phyloP scores from a whole-genome alignment of 2,888 invertebrate genomes.

The Drosophila dives region DNA sequence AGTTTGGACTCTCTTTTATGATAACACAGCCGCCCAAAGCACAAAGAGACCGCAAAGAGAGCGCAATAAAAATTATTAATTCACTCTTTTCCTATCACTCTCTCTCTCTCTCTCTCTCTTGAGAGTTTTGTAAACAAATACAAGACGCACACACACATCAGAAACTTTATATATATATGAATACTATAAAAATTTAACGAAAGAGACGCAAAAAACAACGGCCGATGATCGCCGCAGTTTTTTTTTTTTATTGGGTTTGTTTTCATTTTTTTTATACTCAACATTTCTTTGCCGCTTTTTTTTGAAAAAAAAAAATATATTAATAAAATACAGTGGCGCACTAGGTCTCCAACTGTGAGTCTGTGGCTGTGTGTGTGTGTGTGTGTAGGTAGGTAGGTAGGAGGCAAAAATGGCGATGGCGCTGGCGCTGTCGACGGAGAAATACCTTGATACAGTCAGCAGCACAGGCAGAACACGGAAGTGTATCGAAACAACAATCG shows the following conservation, averaged over 20 bases:
- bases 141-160: constrained; percentile 14
- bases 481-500: constrained; percentile 38
- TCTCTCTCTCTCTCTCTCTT: constrained; percentile 11
- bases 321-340: constrained; percentile 29
- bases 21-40: constrained; percentile 21
- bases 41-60: not conserved
- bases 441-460: constrained; percentile 49
- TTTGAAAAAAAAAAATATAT: not conserved
- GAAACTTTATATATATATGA: not conserved
- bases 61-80: not conserved
- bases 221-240: constrained; percentile 52
- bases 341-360: constrained; percentile 34
- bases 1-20: constrained; percentile 42
- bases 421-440: constrained; percentile 23
- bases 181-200: constrained; percentile 31
- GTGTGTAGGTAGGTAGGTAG: constrained; percentile 25
- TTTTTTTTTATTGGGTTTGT: constrained; percentile 36
- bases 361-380: not conserved
- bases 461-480: constrained; percentile 54
- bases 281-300: constrained; percentile 40
- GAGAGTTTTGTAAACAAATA: constrained; percentile 37
- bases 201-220: constrained; percentile 43
- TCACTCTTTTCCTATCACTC: not conserved
- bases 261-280: constrained; percentile 26
- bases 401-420: constrained; percentile 35